phyloP scores from a whole-genome alignment of 2,797 vertebrate species.

The Silurus aristotelis region DNA sequence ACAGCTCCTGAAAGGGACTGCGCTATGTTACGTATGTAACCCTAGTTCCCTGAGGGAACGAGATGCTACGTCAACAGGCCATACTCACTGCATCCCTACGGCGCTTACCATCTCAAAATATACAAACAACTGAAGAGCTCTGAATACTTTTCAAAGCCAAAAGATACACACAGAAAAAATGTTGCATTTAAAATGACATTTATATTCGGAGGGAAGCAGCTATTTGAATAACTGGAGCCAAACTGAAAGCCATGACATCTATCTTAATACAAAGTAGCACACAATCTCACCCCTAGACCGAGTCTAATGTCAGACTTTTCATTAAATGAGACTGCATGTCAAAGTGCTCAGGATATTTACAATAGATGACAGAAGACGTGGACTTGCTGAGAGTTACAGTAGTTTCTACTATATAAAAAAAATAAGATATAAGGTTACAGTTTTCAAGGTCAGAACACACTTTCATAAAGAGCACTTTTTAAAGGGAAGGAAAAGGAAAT shows the following conservation, averaged over 20 bases:
- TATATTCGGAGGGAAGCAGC: neutral
- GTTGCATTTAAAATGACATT: neutral
- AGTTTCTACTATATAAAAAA: neutral
- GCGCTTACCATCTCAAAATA: no score
- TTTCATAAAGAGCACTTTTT: neutral
- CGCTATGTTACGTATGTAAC: no score
- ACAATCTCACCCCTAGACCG: neutral
- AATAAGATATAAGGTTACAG: neutral
- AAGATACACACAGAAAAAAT: neutral
- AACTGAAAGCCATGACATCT: neutral
- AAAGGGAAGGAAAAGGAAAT: neutral
- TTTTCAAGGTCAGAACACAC: neutral
- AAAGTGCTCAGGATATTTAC: neutral
- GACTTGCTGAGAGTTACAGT: neutral
- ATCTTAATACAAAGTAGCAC: neutral
- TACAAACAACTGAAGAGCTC: neutral
- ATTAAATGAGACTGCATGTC: slow-evolving; percentile 11
- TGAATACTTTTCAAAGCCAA: neutral
- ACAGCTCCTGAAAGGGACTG: no score
- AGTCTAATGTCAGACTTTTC: slow-evolving; percentile 11
- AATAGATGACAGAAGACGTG: neutral
- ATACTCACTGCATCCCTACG: no score
- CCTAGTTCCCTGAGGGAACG: no score
- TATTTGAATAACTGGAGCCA: neutral
- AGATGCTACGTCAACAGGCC: no score